Percentiles rank a stretch among this genome's conserved stretches.
Conservation (phyloP, 2,113 vertebrate species). For the Acinonyx jubatus region DNA sequence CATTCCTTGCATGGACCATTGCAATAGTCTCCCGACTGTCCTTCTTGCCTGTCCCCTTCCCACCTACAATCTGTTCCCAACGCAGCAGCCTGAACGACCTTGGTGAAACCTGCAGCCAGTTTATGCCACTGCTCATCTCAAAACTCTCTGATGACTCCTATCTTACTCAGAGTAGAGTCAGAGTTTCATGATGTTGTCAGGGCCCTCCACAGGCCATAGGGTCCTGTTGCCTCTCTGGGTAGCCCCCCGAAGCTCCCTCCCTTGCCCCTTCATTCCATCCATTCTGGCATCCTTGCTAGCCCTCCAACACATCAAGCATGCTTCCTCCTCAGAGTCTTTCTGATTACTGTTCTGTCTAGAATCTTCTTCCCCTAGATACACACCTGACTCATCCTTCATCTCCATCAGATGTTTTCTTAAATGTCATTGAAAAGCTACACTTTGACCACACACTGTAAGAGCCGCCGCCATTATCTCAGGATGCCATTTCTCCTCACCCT, state of each 20-base stretch:
- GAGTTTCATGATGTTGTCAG: rapidly evolving
- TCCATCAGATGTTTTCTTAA: not conserved
- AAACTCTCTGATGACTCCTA: not conserved
- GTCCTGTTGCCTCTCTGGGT: not conserved
- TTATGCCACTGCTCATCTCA: not conserved
- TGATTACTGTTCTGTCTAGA: not conserved
- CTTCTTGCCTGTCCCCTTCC: rapidly evolving
- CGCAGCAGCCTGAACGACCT: rapidly evolving
- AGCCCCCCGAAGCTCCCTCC: rapidly evolving
- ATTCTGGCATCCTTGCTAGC: not conserved
- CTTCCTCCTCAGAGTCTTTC: not conserved
- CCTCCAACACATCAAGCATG: not conserved
- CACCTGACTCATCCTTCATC: rapidly evolving
- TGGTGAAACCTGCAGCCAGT: not conserved
- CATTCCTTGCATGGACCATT: not conserved
- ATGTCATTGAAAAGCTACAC: not conserved
- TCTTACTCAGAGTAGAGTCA: not conserved
- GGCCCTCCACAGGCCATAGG: rapidly evolving
- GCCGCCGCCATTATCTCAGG: too few relatives aligned
- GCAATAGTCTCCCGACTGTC: not conserved
- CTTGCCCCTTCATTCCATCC: not conserved
- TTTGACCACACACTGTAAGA: not conserved
- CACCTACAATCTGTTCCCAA: rapidly evolving
- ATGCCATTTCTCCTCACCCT: not conserved
- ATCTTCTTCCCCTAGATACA: not conserved